Conservation (phyloP, 2,113 vertebrate genomes). For the Rhinoderma darwinii region DNA sequence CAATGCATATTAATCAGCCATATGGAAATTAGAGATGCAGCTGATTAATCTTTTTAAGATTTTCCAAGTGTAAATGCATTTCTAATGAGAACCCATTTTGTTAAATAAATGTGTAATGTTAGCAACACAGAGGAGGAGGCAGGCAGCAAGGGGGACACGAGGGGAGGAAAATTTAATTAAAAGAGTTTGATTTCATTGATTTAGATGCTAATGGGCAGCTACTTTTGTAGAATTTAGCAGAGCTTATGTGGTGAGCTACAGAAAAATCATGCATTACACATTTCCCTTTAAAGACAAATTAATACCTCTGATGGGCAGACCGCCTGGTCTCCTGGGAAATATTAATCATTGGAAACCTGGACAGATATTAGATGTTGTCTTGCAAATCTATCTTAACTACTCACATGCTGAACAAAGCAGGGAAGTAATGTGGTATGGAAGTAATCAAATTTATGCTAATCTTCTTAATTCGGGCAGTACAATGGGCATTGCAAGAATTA, state of each 20-base stretch:
- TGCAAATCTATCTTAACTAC: slow-evolving; percentile 8
- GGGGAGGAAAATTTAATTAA: slow-evolving; percentile 61
- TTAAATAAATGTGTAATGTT: slow-evolving; percentile 61
- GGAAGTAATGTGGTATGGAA: not conserved
- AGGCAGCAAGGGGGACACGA: slow-evolving; percentile 54
- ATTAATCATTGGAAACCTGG: slow-evolving; percentile 48
- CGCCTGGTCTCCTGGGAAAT: slow-evolving; percentile 33
- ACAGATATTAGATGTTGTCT: slow-evolving; percentile 45
- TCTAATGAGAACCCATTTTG: slow-evolving; percentile 59
- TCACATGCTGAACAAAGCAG: not conserved
- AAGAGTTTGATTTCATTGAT: slow-evolving; percentile 60
- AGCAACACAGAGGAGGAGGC: slow-evolving; percentile 55
- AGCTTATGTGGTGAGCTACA: slow-evolving; percentile 28
- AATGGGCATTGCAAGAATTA: too few relatives aligned
- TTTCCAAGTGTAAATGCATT: slow-evolving; percentile 59
- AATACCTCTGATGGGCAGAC: slow-evolving; percentile 58
- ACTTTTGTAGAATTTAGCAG: slow-evolving; percentile 57
- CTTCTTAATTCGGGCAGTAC: not conserved
- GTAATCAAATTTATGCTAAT: not conserved
- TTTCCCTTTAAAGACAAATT: slow-evolving; percentile 58
- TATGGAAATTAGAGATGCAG: slow-evolving; percentile 57
- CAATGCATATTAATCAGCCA: slow-evolving; percentile 50
- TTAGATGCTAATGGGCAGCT: slow-evolving; percentile 61
- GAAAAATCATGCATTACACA: slow-evolving; percentile 33
- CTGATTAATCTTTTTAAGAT: slow-evolving; percentile 59